These are phyloP conservation scores for Stichodactyla helianthus DNA, from an alignment of 64 coral and sea anemone species.

Conservation along the genomic window DNA sequence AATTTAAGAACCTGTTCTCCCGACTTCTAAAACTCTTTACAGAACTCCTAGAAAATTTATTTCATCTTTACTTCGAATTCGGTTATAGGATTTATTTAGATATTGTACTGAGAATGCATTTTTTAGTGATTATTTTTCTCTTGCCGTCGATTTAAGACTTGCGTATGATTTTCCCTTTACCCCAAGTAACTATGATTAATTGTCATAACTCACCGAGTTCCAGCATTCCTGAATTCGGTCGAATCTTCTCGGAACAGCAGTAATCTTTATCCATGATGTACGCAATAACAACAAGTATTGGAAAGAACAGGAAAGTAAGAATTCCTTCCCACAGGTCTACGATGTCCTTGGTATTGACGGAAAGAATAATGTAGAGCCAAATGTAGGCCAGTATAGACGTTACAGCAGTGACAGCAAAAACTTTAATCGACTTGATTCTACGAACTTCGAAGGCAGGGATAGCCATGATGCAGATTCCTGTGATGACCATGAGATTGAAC, in stretches of 20 bases:
- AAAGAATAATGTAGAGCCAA: constrained; percentile 69
- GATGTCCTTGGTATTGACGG: constrained; percentile 36
- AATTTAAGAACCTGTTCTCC: neutral
- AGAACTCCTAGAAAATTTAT: too few relatives aligned
- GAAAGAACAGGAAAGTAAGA: constrained; percentile 85
- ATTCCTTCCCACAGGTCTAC: constrained; percentile 97
- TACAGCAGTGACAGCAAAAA: constrained; percentile 80
- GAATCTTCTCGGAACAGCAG: constrained; percentile 62
- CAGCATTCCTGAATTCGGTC: constrained; percentile 67
- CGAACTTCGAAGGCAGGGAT: constrained; percentile 64
- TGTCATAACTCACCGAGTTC: constrained; percentile 72
- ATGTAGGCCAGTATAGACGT: constrained; percentile 82
- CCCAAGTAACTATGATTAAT: neutral
- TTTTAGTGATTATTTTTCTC: neutral
- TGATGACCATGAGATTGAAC: constrained; percentile 89
- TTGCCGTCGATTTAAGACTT: neutral
- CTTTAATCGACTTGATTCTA: constrained; percentile 87
- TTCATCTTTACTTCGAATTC: too few relatives aligned
- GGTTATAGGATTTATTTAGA: too few relatives aligned
- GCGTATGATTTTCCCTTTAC: neutral
- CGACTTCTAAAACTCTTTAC: neutral
- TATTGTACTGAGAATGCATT: too few relatives aligned
- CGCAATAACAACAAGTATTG: constrained; percentile 85
- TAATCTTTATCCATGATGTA: constrained; percentile 94
- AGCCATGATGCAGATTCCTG: constrained; percentile 83